phyloP scores from a whole-genome alignment of 2,888 invertebrate species.

The Drosophila flavopinicola region DNA sequence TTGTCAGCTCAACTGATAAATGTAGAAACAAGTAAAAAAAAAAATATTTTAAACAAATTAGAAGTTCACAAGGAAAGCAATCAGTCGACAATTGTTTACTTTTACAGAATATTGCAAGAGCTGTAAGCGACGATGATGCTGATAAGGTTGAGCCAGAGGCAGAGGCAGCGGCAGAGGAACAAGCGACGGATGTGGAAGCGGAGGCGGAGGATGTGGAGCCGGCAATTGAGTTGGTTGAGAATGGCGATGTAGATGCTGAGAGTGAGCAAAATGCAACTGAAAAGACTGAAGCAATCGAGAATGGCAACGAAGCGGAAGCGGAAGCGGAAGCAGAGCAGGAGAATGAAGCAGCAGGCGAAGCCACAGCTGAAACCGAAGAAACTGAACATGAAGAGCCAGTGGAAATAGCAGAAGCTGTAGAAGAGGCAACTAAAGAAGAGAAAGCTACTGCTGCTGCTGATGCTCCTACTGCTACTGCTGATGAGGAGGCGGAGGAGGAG shows the following conservation, averaged over 20 bases:
- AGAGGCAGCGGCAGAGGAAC: slow-evolving; percentile 10
- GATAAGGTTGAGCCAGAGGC: slow-evolving; percentile 34
- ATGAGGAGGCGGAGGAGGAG: slow-evolving; percentile 43
- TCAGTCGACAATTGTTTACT: slow-evolving; percentile 85
- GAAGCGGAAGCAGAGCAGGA: slow-evolving; percentile 21
- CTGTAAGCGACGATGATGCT: slow-evolving; percentile 70
- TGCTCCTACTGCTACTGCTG: slow-evolving; percentile 1
- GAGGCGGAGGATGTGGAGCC: slow-evolving; percentile 15
- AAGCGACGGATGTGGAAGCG: slow-evolving; percentile 3
- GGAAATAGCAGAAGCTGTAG: slow-evolving; percentile 9
- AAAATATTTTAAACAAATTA: slow-evolving; percentile 21
- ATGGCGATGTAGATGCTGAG: slow-evolving; percentile 31
- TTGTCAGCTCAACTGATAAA: slow-evolving; percentile 29
- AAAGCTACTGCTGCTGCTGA: slow-evolving; percentile 19
- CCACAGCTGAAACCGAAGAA: slow-evolving; percentile 11
- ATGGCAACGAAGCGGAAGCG: slow-evolving; percentile 20
- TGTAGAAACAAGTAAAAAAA: slow-evolving; percentile 41
- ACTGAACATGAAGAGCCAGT: slow-evolving; percentile 40
- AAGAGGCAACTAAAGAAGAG: slow-evolving; percentile 31
- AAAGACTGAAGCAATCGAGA: slow-evolving; percentile 61
- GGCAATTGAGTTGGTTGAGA: slow-evolving; percentile 17
- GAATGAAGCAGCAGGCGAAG: slow-evolving; percentile 2
- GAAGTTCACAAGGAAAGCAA: slow-evolving; percentile 76
- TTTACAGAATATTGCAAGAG: slow-evolving; percentile 84
- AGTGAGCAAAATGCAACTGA: slow-evolving; percentile 58